phyloP scores from a whole-genome alignment of 2,888 invertebrate genomes.

The Sesia apiformis region DNA sequence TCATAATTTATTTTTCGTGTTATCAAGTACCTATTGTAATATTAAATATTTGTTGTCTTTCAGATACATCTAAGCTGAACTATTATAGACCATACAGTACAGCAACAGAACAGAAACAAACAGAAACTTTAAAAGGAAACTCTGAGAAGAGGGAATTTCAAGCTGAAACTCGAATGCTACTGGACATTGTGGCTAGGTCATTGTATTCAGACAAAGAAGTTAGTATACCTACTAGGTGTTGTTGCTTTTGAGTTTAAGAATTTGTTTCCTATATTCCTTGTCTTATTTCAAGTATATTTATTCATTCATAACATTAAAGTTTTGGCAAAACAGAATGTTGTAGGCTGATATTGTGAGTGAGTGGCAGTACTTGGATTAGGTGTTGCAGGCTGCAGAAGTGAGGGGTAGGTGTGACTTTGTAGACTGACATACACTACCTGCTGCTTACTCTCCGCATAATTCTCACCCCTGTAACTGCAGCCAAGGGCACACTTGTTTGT shows the following conservation, averaged over 20 bases:
- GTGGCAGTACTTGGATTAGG: not conserved
- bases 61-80: constrained; percentile 4
- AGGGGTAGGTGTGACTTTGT: too few species aligned
- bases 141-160: constrained; percentile 92
- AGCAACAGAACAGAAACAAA: constrained; percentile 29
- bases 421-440: too few species aligned
- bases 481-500: too few species aligned
- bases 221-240: constrained; percentile 13
- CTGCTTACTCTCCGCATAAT: too few species aligned
- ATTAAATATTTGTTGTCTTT: not conserved
- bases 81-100: constrained; percentile 29
- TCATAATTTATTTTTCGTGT: too few species aligned
- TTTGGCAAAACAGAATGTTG: too few species aligned
- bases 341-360: not conserved
- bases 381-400: too few species aligned
- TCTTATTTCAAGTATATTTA: too few species aligned
- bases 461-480: too few species aligned
- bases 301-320: too few species aligned
- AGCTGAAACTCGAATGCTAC: constrained; percentile 95
- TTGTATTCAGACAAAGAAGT: constrained; percentile 98
- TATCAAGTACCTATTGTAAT: not conserved
- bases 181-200: constrained; percentile 98
- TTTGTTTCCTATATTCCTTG: too few species aligned
- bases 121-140: constrained; percentile 69
- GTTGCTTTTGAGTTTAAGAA: too few species aligned